phyloP scores from a whole-genome alignment of 1,140 invertebrate genomes.

The Drosophila punjabiensis region DNA sequence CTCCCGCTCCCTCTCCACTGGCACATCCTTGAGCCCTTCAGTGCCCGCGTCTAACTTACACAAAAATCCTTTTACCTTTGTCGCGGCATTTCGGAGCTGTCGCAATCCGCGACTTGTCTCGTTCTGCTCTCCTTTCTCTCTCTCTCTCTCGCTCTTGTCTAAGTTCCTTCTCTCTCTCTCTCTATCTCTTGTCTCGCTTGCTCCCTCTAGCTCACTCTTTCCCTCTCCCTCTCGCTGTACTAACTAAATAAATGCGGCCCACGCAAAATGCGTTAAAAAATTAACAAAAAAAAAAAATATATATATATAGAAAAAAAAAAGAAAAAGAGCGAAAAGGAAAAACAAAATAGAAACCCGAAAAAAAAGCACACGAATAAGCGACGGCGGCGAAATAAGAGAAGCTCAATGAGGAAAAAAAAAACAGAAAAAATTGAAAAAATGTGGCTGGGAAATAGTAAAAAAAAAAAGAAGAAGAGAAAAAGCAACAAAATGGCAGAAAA shows the following conservation, averaged over 20 bases:
- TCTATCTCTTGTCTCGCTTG: too few species aligned
- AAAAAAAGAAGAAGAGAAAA: conserved; percentile 8
- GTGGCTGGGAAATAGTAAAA: conserved; percentile 75
- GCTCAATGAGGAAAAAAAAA: conserved; percentile 24
- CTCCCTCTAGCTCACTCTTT: too few species aligned
- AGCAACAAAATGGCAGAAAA: conserved; percentile 74
- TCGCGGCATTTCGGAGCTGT: conserved; percentile 60
- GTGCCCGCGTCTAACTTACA: conserved; percentile 49
- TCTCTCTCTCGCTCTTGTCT: neutral
- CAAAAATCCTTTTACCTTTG: conserved; percentile 74
- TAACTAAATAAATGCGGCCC: conserved; percentile 58
- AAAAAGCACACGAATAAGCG: conserved; percentile 8
- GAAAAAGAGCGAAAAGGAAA: conserved; percentile 1
- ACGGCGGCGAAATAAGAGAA: conserved; percentile 25
- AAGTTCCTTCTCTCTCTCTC: too few species aligned
- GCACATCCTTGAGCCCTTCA: conserved; percentile 6
- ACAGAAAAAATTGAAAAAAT: conserved; percentile 57
- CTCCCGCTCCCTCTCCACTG: neutral
- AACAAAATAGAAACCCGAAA: conserved; percentile 36
- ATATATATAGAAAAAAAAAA: neutral
- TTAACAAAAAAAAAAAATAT: conserved; percentile 48
- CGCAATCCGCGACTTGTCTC: conserved; percentile 45
- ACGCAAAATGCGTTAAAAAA: conserved; percentile 73
- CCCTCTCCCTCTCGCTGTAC: neutral
- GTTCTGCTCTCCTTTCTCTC: conserved; percentile 1